Base-by-base conservation (phyloP, 2,888 invertebrate species). In the Mycalesis mineus region DNA sequence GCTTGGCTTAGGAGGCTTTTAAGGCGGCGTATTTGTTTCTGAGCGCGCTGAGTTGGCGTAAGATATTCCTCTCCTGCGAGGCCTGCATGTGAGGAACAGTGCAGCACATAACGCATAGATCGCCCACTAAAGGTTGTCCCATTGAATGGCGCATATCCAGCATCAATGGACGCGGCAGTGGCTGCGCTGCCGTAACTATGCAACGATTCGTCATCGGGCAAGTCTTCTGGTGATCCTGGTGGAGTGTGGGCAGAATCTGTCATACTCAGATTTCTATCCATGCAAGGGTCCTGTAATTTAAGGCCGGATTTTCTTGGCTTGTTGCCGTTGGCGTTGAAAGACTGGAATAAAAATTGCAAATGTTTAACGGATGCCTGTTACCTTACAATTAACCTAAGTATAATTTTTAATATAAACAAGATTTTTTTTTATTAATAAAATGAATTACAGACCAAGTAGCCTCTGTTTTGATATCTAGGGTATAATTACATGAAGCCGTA, bases 1-100 rank as follows among this genome's bases (percentile, higher is more conserved):
- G 95, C 95, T 68, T 94, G 93, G 62, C 91, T 91, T 47, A 96
- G 88, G 4, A 95, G 83, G 59, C 91, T 91, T 86, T 95, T 94
- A 22, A 96, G 91, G 58, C 94, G 92, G 61, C 94, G 91, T 37
- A 97, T 93, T 80, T 96, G 95, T 67, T 93, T 91, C 71, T 95
- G 94, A 8, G 96, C 96, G 61, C 96, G 90, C 78, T 97, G 97
- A 0, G 96, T 97, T 11, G 97, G 97, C 52, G 97, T 97, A 58
- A 96, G 91, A 80, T 97, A 97, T 71, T 96, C 95, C 61, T 95
- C 94, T 44, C 94, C 94, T 49, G 94, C 93, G 49, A 93, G 92
- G 0, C 94, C 94, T 5, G 94, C 93, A 77, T 95, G 94, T 65
- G 95, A 93, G 54, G 95, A 95, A 78, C 96, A 96, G 78, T 96